These are phyloP conservation scores for Lepidurus packardi DNA, from an alignment of 1,140 invertebrate species.

Conservation along the genomic window DNA sequence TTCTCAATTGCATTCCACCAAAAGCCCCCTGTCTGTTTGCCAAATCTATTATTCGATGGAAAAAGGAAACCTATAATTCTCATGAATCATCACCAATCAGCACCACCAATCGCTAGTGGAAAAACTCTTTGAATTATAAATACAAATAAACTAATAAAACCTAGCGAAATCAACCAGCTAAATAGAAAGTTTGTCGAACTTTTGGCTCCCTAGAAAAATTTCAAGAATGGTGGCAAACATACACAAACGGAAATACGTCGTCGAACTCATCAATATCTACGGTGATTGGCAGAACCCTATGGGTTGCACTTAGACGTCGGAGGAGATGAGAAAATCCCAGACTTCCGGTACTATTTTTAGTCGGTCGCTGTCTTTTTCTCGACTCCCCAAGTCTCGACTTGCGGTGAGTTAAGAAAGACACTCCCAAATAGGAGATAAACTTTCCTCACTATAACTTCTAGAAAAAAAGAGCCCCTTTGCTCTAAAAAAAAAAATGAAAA, in stretches of 20 bases:
- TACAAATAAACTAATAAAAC: not conserved
- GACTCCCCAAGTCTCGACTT: not conserved
- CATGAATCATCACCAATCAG: too few relatives aligned
- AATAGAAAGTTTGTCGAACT: not conserved
- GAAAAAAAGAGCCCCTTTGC: not conserved
- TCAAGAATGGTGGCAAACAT: constrained; percentile 12
- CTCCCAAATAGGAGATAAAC: constrained; percentile 5
- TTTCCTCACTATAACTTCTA: not conserved
- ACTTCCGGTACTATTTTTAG: constrained; percentile 13
- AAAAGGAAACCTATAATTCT: not conserved
- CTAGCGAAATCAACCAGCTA: not conserved
- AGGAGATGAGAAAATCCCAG: not conserved
- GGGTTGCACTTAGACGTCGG: constrained; percentile 12
- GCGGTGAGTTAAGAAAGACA: constrained; percentile 7
- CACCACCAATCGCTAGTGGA: not conserved
- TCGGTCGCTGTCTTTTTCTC: not conserved
- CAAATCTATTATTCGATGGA: not conserved
- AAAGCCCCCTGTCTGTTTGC: not conserved
- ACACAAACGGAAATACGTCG: not conserved
- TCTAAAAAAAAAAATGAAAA: not conserved
- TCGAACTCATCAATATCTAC: constrained; percentile 22
- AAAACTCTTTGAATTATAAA: not conserved
- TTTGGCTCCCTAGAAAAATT: not conserved
- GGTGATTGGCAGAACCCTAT: constrained; percentile 10
- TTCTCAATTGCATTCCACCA: constrained; percentile 1